Base-by-base conservation (phyloP, 1,140 invertebrate species). In the Drosophila ananassae region DNA sequence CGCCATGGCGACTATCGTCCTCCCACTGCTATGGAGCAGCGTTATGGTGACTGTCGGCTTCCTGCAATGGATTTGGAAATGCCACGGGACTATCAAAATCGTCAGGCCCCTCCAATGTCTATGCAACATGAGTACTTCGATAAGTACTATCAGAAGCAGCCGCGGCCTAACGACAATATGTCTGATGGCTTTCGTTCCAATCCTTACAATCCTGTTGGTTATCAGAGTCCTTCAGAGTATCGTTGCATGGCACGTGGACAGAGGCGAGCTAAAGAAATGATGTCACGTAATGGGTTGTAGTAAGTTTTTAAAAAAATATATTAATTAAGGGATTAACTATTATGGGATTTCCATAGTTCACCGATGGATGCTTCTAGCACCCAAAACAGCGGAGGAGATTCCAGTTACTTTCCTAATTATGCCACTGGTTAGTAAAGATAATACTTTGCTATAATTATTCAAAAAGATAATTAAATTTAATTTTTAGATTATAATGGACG, bases 231-330 rank as follows among this genome's bases (percentile, higher is more conserved):
- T 10, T 61, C 48, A 7, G 50, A 44, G 9, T 81, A 81, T 34
- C 78, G 79, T 2, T 6, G 13, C 5, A 39, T 50, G 51, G 37
- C 30, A 3, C 32, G 56, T 0, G 34, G 73, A 1, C 50, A 52
- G 7, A 72, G 32, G 8, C 39, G 59, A 30, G 39, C 22, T 10
- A 55, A 44, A 34, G 78, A 82, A 55, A 77, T 77, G 73, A 24
- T 6, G 30, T 34, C 69, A 1, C 78, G 78, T n/a, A 82, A 82
- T 39, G 79, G 79, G 12, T 28, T 82, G 22, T 61, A 51, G 79
- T 81, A 22, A 39, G 79, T 67, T 2, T 2, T 2, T n/a, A 2
- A 13, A 34, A 2, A 30, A 6, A 28, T 24, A 22, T 17, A 32
- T 30, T 37, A 12, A 12, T 12, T 12, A 12, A 37, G 2, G 9